Conservation (phyloP, 2,888 invertebrate species). For the Clistopyga incitator region DNA sequence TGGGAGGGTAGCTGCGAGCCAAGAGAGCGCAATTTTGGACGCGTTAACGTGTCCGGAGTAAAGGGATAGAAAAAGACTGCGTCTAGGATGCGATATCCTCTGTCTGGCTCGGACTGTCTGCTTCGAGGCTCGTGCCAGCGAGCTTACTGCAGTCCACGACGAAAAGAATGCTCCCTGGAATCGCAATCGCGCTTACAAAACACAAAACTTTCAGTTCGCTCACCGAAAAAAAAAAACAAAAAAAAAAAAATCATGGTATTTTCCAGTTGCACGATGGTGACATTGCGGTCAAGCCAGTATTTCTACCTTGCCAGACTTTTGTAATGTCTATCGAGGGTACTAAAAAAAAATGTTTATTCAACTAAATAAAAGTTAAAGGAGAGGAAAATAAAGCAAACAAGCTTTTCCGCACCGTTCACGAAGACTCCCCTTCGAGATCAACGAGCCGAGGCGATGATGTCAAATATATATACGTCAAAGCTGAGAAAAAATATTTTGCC, state of each 20-base stretch:
- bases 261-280: constrained; percentile 18
- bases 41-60: constrained; percentile 51
- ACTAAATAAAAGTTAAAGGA: not conserved
- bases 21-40: constrained; percentile 50
- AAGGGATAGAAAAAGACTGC: constrained; percentile 30
- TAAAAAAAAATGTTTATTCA: not conserved
- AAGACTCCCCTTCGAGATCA: constrained; percentile 45
- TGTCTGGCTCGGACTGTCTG: constrained; percentile 35
- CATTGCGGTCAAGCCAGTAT: constrained; percentile 17
- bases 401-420: constrained; percentile 30
- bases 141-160: constrained; percentile 25
- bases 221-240: not conserved
- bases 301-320: not conserved
- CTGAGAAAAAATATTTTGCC: constrained; percentile 54
- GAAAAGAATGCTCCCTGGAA: constrained; percentile 70
- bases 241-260: constrained; percentile 21
- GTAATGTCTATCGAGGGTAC: not conserved
- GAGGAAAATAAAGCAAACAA: constrained; percentile 1
- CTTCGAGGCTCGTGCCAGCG: constrained; percentile 13
- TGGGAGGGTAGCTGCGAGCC: constrained; percentile 38
- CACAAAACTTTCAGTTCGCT: constrained; percentile 10
- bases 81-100: constrained; percentile 35
- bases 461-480: constrained; percentile 44
- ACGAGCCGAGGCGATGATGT: constrained; percentile 59
- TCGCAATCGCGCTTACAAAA: constrained; percentile 74